Evolutionary conservation across 2,113 vertebrate species (phyloP), one percentile per base, ranked within the genome.

Genomic region (Butorides virescens): DNA sequence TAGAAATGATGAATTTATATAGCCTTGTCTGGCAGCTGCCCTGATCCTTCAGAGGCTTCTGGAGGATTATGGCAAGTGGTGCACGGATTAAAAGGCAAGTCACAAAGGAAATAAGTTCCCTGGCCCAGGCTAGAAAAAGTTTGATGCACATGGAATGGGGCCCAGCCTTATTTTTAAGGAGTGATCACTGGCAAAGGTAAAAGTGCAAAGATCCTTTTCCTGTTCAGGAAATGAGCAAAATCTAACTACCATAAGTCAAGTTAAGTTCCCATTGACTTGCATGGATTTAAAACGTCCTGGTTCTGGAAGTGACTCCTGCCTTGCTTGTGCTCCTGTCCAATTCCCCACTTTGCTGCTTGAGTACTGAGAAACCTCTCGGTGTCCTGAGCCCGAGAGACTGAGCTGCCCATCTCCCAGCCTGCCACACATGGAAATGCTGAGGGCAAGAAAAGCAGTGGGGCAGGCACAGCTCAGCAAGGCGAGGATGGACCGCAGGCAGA

Each of bases 341-440:
- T 52, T 85, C 55, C 12, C 14, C 0, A 0, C 61, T 71, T 78
- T 63, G 78, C 47, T 75, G 20, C 5, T 3, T 30, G 56, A 63
- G n/a, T 22, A 32, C 26, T 7, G 34, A 44, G 53, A 53, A 66
- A 37, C 22, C 15, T 39, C 37, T 30, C 0, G 0, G 36, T 22
- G n/a, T 36, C 36, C 13, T 25, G 73, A 52, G 44, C 53, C 36
- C 29, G 7, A 29, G 58, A 55, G 32, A 5, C 18, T 11, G 50
- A 34, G 11, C 61, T 50, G 65, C 61, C 36, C 25, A 0, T n/a
- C 42, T 53, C 62, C 62, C 53, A 22, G 25, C 36, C 71, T 62
- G 61, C 39, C 0, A 0, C 5, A 22, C 42, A 1, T 15, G 52
- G 46, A 67, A 44, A 1, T 11, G 26, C 63, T 34, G 44, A 63